Evolutionary conservation across 2,797 vertebrate species (phyloP).

Genomic region (Chrosomus eos): DNA sequence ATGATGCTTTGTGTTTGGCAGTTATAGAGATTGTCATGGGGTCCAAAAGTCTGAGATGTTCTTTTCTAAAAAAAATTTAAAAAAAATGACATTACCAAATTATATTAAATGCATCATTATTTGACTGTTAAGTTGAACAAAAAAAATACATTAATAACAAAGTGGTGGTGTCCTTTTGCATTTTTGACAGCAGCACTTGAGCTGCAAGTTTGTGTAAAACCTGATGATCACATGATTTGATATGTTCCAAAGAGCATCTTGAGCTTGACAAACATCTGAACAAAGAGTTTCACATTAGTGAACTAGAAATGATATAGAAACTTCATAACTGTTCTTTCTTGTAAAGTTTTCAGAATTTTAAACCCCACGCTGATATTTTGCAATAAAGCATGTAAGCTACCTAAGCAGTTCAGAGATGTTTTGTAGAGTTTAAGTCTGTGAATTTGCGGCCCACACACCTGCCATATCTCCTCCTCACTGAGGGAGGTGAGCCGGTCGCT

Average conservation of each 20-base stretch:
- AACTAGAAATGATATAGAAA: not conserved
- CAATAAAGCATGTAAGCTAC: not conserved
- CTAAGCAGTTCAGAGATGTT: not conserved
- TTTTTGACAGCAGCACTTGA: not conserved
- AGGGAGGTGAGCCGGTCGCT: slow-evolving; percentile 95
- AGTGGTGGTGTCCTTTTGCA: not conserved
- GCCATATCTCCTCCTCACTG: slow-evolving; percentile 97
- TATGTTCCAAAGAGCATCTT: not conserved
- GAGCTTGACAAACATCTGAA: not conserved
- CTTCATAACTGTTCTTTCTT: not conserved
- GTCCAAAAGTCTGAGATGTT: not conserved
- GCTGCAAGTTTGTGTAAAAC: not conserved
- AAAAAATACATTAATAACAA: not conserved
- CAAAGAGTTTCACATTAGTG: not conserved
- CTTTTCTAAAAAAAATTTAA: not conserved
- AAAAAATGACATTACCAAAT: not conserved
- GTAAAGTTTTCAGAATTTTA: not conserved
- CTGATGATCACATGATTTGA: not conserved
- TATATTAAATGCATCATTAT: not conserved
- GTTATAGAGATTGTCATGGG: not conserved
- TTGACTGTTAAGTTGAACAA: not conserved
- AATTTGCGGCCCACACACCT: slow-evolving; percentile 74
- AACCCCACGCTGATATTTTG: slow-evolving; percentile 18
- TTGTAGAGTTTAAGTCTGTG: not conserved
- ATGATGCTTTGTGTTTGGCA: not conserved